Conservation (phyloP, 1,140 invertebrate species). For the Liolophura sinensis region DNA sequence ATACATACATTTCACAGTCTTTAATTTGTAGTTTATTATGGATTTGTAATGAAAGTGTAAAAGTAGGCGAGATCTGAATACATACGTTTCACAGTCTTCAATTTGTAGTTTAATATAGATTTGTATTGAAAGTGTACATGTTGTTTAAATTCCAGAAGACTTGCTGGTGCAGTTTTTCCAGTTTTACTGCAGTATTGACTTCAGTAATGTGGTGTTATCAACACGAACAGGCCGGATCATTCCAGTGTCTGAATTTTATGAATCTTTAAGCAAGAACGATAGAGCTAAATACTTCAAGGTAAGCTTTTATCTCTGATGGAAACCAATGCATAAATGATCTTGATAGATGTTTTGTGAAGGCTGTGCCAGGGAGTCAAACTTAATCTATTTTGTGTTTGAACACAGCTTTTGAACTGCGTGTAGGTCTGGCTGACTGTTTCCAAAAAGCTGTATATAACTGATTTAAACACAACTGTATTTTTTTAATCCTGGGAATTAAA, state of each 20-base stretch:
- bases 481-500: background rate
- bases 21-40: no score
- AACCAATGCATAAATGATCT: no score
- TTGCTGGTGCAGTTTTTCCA: slow-evolving; percentile 44
- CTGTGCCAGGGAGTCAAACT: background rate
- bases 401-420: background rate
- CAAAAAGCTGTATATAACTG: no score
- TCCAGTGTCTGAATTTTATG: slow-evolving; percentile 23
- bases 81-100: no score
- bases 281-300: slow-evolving; percentile 30
- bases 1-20: no score
- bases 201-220: slow-evolving; percentile 27
- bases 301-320: background rate
- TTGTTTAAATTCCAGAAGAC: slow-evolving; percentile 32
- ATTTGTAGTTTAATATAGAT: background rate
- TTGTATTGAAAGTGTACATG: background rate
- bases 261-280: slow-evolving; percentile 15
- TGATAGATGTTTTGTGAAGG: no score
- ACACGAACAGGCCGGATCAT: slow-evolving; percentile 28
- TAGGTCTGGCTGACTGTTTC: no score
- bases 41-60: no score
- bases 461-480: background rate
- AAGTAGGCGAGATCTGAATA: no score
- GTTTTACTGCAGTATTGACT: slow-evolving; percentile 40
- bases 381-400: background rate